A percentile compares a stretch with the other conserved stretches of the same genome.
phyloP scores from a whole-genome alignment of 2,113 vertebrate genomes.

The Tenebrosternarchus preto region DNA sequence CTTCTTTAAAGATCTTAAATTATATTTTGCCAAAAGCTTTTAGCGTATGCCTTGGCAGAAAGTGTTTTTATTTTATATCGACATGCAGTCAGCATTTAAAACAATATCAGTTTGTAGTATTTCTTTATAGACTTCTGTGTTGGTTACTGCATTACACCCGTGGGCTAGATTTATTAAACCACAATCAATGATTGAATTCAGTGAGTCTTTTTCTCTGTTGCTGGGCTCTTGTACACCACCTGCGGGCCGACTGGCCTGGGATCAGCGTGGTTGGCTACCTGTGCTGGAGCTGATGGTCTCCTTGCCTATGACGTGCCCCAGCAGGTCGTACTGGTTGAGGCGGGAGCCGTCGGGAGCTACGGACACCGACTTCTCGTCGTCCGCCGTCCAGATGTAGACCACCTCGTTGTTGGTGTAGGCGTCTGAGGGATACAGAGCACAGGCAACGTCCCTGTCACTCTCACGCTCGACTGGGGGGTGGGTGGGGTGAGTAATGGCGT shows the following conservation, averaged over 20 bases:
- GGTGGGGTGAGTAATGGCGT: too few relatives aligned
- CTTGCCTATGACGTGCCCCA: slow-evolving; percentile 92
- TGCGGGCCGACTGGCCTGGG: background rate
- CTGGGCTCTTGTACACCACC: background rate
- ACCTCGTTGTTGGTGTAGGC: slow-evolving; percentile 98
- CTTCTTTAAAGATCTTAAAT: background rate
- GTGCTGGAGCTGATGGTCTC: slow-evolving; percentile 98
- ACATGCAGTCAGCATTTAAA: background rate
- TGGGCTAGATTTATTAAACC: background rate
- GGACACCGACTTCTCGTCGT: slow-evolving; percentile 87
- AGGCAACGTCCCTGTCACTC: background rate
- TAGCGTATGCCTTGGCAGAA: background rate
- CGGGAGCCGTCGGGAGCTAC: slow-evolving; percentile 95
- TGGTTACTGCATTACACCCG: background rate
- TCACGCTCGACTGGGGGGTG: too few relatives aligned
- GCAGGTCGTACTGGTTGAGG: slow-evolving; percentile 94
- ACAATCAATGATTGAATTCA: background rate
- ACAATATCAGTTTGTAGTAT: background rate
- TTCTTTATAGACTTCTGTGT: background rate
- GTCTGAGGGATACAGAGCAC: slow-evolving; percentile 73
- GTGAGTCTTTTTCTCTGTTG: background rate
- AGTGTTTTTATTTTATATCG: background rate
- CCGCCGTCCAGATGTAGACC: slow-evolving; percentile 94
- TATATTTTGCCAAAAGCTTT: background rate
- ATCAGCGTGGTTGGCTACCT: slow-evolving; percentile 74